Conservation (phyloP, 2,113 vertebrate species). For the Psittacula cyanocephala region DNA sequence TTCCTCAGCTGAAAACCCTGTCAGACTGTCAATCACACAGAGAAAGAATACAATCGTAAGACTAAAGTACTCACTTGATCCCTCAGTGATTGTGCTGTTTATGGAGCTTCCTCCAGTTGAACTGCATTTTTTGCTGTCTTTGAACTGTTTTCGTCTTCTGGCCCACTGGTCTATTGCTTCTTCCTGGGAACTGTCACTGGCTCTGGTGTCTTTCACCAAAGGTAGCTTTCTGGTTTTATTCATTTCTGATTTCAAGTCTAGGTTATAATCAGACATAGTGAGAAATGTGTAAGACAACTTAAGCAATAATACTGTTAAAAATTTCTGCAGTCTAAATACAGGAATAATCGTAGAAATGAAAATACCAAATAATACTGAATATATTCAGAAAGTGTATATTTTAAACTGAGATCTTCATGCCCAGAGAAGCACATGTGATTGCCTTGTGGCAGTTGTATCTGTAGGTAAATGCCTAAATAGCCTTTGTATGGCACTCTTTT, state of each 20-base stretch:
- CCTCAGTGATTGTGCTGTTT: conserved; percentile 85
- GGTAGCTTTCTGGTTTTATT: conserved; percentile 72
- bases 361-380: background rate
- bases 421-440: background rate
- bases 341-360: background rate
- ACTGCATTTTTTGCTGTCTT: conserved; percentile 82
- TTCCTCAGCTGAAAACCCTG: background rate
- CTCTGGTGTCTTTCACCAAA: conserved; percentile 66
- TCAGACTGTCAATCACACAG: background rate
- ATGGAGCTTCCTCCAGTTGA: conserved; percentile 84
- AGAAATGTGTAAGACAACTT: background rate
- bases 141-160: conserved; percentile 84
- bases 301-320: background rate
- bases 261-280: conserved; percentile 33
- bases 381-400: background rate
- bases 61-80: conserved; percentile 76
- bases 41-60: background rate
- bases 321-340: background rate
- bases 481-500: background rate
- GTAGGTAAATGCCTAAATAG: background rate
- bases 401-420: background rate
- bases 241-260: conserved; percentile 72
- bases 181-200: conserved; percentile 70
- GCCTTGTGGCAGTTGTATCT: background rate
- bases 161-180: conserved; percentile 82